A percentile compares a stretch with the other conserved stretches of the same genome.
phyloP scores from a whole-genome alignment of 2,113 vertebrate genomes.

The Oreocharis arfaki region DNA sequence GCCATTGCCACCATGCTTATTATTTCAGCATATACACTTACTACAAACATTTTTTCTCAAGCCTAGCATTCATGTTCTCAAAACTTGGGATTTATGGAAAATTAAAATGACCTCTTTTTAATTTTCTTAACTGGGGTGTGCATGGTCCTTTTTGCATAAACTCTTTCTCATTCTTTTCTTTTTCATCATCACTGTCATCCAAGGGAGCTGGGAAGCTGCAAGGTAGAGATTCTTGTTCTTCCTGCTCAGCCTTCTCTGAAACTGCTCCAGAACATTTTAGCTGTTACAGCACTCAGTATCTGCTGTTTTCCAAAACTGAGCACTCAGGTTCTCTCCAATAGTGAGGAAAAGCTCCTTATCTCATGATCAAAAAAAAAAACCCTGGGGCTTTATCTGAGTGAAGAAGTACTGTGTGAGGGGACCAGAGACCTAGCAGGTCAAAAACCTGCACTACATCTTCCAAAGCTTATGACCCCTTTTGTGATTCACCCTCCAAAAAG shows the following conservation, averaged over 20 bases:
- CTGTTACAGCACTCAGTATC: not conserved
- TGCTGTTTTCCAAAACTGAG: not conserved
- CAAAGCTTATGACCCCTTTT: not conserved
- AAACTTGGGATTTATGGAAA: not conserved
- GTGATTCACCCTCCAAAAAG: not conserved
- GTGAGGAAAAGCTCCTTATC: not conserved
- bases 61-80: not conserved
- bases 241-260: not conserved
- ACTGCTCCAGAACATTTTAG: not conserved
- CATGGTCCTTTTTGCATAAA: not conserved
- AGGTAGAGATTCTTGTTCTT: not conserved
- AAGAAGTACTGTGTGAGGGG: not conserved
- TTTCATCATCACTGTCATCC: not conserved
- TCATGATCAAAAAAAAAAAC: not conserved
- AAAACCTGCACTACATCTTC: not conserved
- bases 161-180: not conserved
- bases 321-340: not conserved
- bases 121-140: not conserved
- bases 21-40: not conserved
- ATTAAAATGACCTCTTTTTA: not conserved
- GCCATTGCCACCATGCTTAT: rapidly evolving
- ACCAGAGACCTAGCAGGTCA: not conserved
- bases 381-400: not conserved
- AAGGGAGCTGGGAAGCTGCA: not conserved
- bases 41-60: not conserved